Conservation (phyloP, 92 coral and sea anemone genomes). For the Umimayanthus chanpuru region DNA sequence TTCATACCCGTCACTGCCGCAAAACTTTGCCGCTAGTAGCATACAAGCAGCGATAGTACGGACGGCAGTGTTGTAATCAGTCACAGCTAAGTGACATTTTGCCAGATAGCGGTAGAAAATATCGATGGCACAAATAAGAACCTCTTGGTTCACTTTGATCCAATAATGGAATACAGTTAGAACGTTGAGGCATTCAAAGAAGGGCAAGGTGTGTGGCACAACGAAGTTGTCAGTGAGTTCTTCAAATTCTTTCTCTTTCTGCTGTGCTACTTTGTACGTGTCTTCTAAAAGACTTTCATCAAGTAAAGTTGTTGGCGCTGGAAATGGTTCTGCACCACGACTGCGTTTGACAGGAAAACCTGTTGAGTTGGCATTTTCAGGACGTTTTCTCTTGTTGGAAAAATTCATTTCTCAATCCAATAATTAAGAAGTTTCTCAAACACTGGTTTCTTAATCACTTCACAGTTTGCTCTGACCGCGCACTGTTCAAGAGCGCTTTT, state of each 20-base stretch:
- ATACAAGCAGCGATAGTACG: conserved; percentile 6
- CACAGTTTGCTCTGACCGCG: too few relatives aligned
- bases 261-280: background rate
- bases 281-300: conserved; percentile 7
- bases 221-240: background rate
- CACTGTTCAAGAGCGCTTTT: too few relatives aligned
- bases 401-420: too few relatives aligned
- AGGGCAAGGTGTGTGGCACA: background rate
- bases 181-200: background rate
- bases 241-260: background rate
- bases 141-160: background rate
- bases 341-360: background rate
- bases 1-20: background rate
- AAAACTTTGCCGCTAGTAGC: conserved; percentile 19
- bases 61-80: background rate
- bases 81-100: conserved; percentile 23
- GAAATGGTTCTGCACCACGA: conserved; percentile 3
- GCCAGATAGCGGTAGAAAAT: conserved; percentile 20
- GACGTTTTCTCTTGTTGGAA: background rate
- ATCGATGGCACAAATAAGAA: conserved; percentile 13
- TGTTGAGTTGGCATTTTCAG: too few relatives aligned
- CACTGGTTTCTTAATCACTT: too few relatives aligned
- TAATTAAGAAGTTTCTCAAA: too few relatives aligned
- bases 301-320: background rate
- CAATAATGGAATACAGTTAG: background rate